Evolutionary conservation across 2,113 vertebrate genomes (phyloP).

Genomic region (Nicator chloris): DNA sequence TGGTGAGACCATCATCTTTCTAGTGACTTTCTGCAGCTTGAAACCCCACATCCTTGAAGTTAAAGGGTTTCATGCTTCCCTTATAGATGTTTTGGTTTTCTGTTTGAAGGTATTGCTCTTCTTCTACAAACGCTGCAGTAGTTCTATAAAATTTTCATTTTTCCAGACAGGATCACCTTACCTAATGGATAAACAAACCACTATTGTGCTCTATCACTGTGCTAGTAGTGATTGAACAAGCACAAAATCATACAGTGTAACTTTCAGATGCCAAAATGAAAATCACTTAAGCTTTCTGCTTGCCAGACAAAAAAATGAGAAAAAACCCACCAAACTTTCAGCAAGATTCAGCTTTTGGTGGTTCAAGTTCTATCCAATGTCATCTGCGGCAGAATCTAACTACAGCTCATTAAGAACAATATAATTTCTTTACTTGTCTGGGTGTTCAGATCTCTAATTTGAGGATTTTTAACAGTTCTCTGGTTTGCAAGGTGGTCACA

Average conservation of each 20-base stretch:
- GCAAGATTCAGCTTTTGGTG: neutral
- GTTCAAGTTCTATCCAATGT: neutral
- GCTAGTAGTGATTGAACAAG: neutral
- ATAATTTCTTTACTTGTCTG: neutral
- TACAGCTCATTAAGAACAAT: neutral
- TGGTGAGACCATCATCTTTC: neutral
- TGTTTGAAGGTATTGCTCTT: neutral
- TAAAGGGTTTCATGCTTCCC: neutral
- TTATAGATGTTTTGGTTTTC: neutral
- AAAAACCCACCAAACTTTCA: neutral
- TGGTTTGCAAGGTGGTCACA: neutral
- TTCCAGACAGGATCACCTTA: neutral
- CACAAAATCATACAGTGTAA: neutral
- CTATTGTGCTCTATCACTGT: neutral
- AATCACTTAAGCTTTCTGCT: neutral
- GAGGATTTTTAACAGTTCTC: neutral
- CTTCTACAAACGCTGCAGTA: neutral
- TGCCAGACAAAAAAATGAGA: rapidly evolving
- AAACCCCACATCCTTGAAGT: neutral
- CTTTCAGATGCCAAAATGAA: neutral
- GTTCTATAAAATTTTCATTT: neutral
- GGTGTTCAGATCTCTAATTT: neutral
- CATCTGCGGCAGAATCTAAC: neutral
- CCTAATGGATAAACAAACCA: neutral
- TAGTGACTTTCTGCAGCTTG: neutral